A percentile compares a stretch with the other conserved stretches of the same genome.
phyloP scores from a whole-genome alignment of 1,140 invertebrate species.

The Pseudomyrmex cubaensis region DNA sequence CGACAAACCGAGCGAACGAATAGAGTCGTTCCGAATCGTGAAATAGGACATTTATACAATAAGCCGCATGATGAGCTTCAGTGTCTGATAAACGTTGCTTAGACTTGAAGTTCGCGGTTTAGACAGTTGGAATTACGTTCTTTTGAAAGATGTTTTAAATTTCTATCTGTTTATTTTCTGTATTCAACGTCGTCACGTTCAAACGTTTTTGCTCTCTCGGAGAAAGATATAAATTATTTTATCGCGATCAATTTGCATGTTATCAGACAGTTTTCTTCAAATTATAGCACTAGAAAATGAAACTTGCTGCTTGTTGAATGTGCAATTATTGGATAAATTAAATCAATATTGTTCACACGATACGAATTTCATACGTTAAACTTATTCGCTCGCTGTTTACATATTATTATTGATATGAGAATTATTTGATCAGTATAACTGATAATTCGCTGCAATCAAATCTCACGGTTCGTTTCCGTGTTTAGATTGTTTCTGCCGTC shows the following conservation, averaged over 20 bases:
- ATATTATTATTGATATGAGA: constrained; percentile 5
- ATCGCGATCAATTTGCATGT: background rate
- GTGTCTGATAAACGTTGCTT: background rate
- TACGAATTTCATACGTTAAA: constrained; percentile 1
- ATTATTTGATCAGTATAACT: constrained; percentile 31
- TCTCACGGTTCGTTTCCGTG: constrained; percentile 55
- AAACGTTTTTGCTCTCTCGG: too few relatives aligned
- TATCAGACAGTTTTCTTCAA: background rate
- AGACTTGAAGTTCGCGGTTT: background rate
- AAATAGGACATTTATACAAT: constrained; percentile 11
- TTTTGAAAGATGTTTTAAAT: background rate
- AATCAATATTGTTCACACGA: background rate
- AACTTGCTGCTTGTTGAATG: background rate
- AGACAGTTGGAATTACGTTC: background rate
- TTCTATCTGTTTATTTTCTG: background rate
- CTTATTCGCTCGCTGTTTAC: constrained; percentile 4
- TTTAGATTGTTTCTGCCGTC: constrained; percentile 59
- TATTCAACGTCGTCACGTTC: background rate
- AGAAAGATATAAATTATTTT: background rate
- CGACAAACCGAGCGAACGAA: background rate
- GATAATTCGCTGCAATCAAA: constrained; percentile 49
- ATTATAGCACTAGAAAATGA: background rate
- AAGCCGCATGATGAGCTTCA: constrained; percentile 4
- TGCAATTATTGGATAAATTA: background rate
- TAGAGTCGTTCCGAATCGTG: constrained; percentile 30